Evolutionary conservation across 2,888 invertebrate genomes (phyloP), one percentile per base, ranked within the genome.

Genomic region (Rotaria magnacalcarata): DNA sequence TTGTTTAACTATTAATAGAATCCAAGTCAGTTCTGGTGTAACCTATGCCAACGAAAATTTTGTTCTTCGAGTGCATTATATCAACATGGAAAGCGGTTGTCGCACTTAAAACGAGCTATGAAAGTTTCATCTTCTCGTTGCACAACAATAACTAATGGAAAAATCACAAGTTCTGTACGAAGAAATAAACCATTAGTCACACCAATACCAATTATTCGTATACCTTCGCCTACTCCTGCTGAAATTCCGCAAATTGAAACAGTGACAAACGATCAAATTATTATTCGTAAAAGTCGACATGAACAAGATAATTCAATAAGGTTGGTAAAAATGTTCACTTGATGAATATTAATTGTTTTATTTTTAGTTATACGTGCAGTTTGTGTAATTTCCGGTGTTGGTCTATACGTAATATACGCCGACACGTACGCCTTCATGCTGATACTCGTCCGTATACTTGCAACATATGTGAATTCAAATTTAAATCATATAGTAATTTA

Each of bases 401-500:
- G 43, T 47, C 80, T 10, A 47, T 80, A n/a, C 80, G 80, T 1
- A 80, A 80, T 80, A 80, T 80, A 41, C 43, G 24, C n/a, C 80
- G 80, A 11, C 80, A 80, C 47, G 10, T 80, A 10, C 80, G 80
- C 14, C 47, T 80, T 24, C 80, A 80, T 80, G n/a, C 80, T 14
- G 47, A 43, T 80, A 24, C n/a, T 47, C 80, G 80, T 47, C 80
- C 80, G 14, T 80, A 80, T 47, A 47, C n/a, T 24, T 80, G 80
- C 47, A 80, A 43, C n/a, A 43, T 47, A 47, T 80, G 80, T 80
- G 10, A 80, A 47, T 47, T 80, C 8, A 80, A 47, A 47, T 80
- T 80, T 80, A 80, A 80, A 80, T 80, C 80, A 24, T 47, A 80
- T n/a, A n/a, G 80, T n/a, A 80, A 80, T 47, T 47, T 80, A n/a